phyloP scores from a whole-genome alignment of 1,140 invertebrate genomes.

The Portunus trituberculatus region DNA sequence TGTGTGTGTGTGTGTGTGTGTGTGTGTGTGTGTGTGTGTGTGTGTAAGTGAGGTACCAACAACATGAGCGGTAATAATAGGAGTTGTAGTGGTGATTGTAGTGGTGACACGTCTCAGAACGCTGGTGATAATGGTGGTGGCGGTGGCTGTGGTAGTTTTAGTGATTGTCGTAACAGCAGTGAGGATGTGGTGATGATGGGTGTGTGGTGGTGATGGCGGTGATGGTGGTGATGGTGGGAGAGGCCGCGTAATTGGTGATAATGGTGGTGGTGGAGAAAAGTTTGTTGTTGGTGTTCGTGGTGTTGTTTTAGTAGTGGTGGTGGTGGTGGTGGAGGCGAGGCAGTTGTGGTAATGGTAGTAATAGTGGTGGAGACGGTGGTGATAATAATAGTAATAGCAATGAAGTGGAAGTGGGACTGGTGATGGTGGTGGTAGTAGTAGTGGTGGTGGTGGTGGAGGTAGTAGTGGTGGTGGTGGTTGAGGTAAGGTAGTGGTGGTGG shows the following conservation, averaged over 20 bases:
- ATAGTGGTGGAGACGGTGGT: neutral
- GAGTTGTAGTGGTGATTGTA: neutral
- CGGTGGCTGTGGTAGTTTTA: neutral
- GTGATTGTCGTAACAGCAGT: neutral
- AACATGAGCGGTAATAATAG: neutral
- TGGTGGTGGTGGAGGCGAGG: neutral
- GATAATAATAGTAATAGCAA: no score
- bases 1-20: slow-evolving; percentile 30
- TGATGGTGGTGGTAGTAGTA: neutral
- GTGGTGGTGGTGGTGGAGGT: neutral
- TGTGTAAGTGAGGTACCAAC: neutral
- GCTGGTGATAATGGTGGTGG: neutral
- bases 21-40: slow-evolving; percentile 34
- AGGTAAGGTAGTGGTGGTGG: neutral
- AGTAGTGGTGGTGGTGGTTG: neutral
- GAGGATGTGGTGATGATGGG: neutral
- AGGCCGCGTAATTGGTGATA: neutral
- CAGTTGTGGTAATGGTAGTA: neutral
- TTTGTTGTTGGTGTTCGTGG: neutral
- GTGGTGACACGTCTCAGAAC: neutral
- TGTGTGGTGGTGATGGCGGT: neutral
- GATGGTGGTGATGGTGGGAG: slow-evolving; percentile 4
- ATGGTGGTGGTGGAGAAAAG: neutral
- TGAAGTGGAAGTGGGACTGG: neutral
- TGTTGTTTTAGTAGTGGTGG: neutral